phyloP scores from a whole-genome alignment of 1,140 invertebrate species.

The Listronotus bonariensis region DNA sequence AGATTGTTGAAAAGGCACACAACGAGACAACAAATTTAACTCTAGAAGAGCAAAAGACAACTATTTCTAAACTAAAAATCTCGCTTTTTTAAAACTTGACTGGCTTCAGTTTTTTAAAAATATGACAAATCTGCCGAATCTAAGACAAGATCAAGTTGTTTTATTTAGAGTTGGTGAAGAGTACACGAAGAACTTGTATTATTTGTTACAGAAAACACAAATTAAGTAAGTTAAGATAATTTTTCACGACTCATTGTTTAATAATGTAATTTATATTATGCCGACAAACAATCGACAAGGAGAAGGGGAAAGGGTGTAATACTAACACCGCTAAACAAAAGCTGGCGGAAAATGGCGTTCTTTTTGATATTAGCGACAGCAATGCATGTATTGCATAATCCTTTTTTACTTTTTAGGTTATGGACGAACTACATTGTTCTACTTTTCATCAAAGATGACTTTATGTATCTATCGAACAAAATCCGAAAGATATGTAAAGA shows the following conservation, averaged over 20 bases:
- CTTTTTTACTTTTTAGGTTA: constrained; percentile 30
- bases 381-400: too few relatives aligned
- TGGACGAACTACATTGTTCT: constrained; percentile 38
- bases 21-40: constrained; percentile 6
- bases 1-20: constrained; percentile 18
- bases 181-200: constrained; percentile 32
- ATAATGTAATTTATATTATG: too few relatives aligned
- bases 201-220: constrained; percentile 20
- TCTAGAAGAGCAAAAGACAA: neutral
- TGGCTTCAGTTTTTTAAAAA: constrained; percentile 39
- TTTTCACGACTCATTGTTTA: too few relatives aligned
- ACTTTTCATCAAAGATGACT: constrained; percentile 21
- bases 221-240: constrained; percentile 21
- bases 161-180: constrained; percentile 13
- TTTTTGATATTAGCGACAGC: too few relatives aligned
- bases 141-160: constrained; percentile 20
- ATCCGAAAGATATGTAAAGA: neutral
- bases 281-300: too few relatives aligned
- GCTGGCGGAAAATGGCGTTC: too few relatives aligned
- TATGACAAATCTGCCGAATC: constrained; percentile 17
- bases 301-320: too few relatives aligned
- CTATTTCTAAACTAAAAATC: constrained; percentile 14
- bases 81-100: constrained; percentile 20
- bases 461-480: neutral
- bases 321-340: too few relatives aligned